phyloP scores from a whole-genome alignment of 2,797 vertebrate species.

The Phataginus tricuspis region DNA sequence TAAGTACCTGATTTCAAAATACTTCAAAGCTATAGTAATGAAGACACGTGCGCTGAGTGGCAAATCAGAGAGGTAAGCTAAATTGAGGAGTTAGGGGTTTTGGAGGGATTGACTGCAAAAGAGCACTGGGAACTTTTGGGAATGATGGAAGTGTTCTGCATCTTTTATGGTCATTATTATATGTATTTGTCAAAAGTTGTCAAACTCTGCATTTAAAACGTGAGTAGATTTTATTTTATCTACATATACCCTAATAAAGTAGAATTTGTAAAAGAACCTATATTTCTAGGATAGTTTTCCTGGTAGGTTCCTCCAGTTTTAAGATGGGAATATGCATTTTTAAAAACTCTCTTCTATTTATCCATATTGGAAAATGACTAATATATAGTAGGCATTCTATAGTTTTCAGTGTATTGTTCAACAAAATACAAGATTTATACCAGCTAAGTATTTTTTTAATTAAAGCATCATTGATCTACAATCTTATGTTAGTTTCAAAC shows the following conservation, averaged over 20 bases:
- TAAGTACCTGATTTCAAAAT: background rate
- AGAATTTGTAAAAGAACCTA: background rate
- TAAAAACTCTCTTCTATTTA: background rate
- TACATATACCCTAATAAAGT: background rate
- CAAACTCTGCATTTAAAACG: constrained; percentile 3
- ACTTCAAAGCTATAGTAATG: background rate
- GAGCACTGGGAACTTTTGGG: background rate
- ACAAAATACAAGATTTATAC: background rate
- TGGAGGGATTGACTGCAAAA: background rate
- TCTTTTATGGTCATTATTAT: background rate
- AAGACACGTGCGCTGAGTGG: background rate
- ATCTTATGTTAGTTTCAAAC: too few relatives aligned
- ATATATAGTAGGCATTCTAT: background rate
- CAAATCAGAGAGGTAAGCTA: background rate
- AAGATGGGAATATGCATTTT: constrained; percentile 1
- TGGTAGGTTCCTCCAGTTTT: background rate
- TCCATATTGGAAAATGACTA: background rate
- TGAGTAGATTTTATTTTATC: background rate
- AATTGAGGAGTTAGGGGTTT: background rate
- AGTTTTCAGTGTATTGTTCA: background rate
- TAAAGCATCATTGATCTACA: too few relatives aligned
- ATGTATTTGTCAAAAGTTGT: background rate
- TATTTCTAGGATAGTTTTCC: background rate
- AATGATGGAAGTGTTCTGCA: background rate
- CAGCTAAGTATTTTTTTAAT: background rate